phyloP scores from a whole-genome alignment of 2,888 invertebrate species.

The Syrphus vitripennis region DNA sequence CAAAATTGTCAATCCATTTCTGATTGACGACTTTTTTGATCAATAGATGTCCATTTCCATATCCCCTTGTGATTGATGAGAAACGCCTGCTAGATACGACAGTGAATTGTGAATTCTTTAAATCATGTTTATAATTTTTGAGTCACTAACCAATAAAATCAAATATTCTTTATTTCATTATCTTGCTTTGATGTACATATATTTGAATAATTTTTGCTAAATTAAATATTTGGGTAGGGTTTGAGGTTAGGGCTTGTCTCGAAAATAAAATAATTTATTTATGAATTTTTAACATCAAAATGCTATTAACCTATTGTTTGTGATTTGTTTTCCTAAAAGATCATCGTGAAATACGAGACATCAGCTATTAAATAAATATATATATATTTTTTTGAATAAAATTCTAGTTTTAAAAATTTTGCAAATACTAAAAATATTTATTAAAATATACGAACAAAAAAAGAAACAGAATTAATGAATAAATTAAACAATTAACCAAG shows the following conservation, averaged over 20 bases:
- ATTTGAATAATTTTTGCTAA: background rate
- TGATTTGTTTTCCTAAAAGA: background rate
- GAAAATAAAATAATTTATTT: background rate
- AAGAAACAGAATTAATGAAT: background rate
- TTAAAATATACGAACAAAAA: background rate
- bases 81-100: too few relatives aligned
- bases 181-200: background rate
- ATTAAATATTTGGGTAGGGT: background rate
- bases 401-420: background rate
- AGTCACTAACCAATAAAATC: too few relatives aligned
- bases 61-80: too few relatives aligned
- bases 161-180: background rate
- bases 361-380: background rate
- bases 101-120: too few relatives aligned
- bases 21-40: too few relatives aligned
- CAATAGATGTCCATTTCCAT: too few relatives aligned
- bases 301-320: constrained; percentile 1
- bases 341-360: background rate
- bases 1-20: too few relatives aligned
- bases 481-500: background rate
- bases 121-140: too few relatives aligned
- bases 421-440: background rate
- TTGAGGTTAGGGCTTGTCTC: background rate
- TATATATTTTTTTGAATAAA: background rate
- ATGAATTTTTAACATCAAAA: background rate